Evolutionary conservation across 2,888 invertebrate species (phyloP).

Genomic region (Mesoligia furuncula): DNA sequence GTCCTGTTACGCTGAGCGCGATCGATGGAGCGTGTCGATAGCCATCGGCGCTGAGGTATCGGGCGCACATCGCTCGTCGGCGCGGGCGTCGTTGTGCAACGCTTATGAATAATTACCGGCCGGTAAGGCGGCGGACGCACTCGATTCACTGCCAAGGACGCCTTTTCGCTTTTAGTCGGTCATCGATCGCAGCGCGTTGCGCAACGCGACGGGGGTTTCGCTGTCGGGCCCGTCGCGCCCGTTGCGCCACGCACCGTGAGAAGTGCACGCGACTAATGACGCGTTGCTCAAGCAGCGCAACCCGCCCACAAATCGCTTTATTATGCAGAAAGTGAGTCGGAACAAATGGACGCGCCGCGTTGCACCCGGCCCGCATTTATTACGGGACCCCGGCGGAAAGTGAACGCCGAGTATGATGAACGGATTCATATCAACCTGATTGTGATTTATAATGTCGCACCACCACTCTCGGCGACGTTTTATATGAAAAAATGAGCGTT

Average conservation of each 20-base stretch:
- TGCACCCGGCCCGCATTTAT: conserved; percentile 69
- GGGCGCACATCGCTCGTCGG: conserved; percentile 66
- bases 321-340: conserved; percentile 81
- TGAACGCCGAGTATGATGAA: conserved; percentile 68
- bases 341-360: conserved; percentile 73
- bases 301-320: conserved; percentile 79
- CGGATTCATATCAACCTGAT: conserved; percentile 74
- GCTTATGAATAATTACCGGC: conserved; percentile 81
- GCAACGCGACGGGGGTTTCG: conserved; percentile 73
- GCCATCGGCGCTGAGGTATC: conserved; percentile 72
- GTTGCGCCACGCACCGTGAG: conserved; percentile 71
- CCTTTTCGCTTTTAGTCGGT: conserved; percentile 83
- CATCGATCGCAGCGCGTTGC: conserved; percentile 75
- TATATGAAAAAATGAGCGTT: conserved; percentile 80
- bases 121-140: conserved; percentile 77
- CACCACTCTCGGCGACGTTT: conserved; percentile 53
- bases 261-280: conserved; percentile 74
- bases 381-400: conserved; percentile 72
- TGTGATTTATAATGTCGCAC: conserved; percentile 75
- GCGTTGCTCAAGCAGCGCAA: conserved; percentile 73
- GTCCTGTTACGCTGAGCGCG: conserved; percentile 62
- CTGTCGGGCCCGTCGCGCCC: conserved; percentile 73
- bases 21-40: conserved; percentile 76
- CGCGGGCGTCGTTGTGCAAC: conserved; percentile 76
- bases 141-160: conserved; percentile 85